Evolutionary conservation across 2,113 vertebrate genomes (phyloP), one percentile per base, ranked within the genome.

Genomic region (Platichthys flesus): DNA sequence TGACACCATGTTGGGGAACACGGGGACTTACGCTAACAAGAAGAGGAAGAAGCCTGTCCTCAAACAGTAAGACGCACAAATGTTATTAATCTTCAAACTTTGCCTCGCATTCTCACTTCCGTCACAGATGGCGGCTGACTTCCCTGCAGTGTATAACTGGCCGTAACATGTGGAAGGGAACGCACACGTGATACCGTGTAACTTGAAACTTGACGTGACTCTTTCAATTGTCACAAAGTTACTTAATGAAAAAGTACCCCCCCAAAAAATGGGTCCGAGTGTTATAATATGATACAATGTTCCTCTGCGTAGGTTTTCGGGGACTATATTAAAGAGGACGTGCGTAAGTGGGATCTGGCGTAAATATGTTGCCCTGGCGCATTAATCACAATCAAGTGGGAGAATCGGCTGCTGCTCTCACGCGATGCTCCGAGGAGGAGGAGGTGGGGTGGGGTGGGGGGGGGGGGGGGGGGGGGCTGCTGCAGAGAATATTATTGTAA

Each of bases 21-120:
- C 87, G 7, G 92, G 89, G 45, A 88, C 79, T 9, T 95, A 95
- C 56, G 94, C 94, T 0, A 89, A 85, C 85, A 95, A 94, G 90
- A 95, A 94, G 87, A 92, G 94, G 86, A 95, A 95, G 93, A 95
- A 95, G 87, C 94, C 94, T 1, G 90, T 89, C 9, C 90, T 93
- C 18, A 95, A 94, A 89, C 91, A 89, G 94, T 94, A 86, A 91
- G 62, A 37, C 51, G 7, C 7, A 7, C 31, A 7, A 31, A 31
- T 31, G 40, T 13, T 20, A 16, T 47, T 14, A 47, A 47, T 14
- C 14, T 47, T 16, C 5, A 31, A 31, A 31, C 31, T 31, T 8
- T 5, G 3, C 26, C 26, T 28, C 1, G 6, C 31, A 31, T 31
- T 31, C 31, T 7, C 31, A 6, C 31, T 31, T 6, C 31, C 2